Base-by-base conservation (phyloP, 2,888 invertebrate species). In the Archaeoteleia sp. region DNA sequence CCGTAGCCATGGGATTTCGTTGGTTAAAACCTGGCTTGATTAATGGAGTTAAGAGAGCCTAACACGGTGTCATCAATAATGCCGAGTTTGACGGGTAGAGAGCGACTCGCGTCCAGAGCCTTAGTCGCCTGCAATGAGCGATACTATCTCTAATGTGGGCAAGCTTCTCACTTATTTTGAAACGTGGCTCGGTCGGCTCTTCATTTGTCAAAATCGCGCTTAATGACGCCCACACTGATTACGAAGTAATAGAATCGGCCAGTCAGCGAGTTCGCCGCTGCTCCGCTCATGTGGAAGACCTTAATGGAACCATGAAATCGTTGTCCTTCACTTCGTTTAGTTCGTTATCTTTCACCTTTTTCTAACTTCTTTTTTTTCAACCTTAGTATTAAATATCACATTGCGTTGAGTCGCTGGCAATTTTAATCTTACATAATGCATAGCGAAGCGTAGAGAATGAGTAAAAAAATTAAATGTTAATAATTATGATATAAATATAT, bases 161-260 rank as follows among this genome's bases (percentile, higher is more conserved):
- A 62, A 62, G 54, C 53, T 62, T 67, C 63, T 55, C 67, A 63
- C 63, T 60, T 57, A 71, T 69, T 71, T 68, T 71, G 49, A 62
- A 71, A 68, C 66, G 68, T 73, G 71, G 74, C 67, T 66, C 68
- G 70, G 61, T 69, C 58, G 66, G 66, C 74, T 75, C 74, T 76
- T 73, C 79, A 78, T 79, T 79, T 78, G 78, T 78, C 78, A 78
- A 70, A 74, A 68, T 74, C 71, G 75, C 73, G 76, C 75, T 76
- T 79, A 81, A 81, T 80, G 79, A 81, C 73, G 71, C 72, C 72
- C 54, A 68, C 71, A 72, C 75, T 76, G 79, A 80, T 81, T 78
- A 80, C 75, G 73, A 77, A 77, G 74, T 81, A 79, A 80, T 78
- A 73, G 75, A 74, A 78, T 73, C 69, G 73, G 75, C 70, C 62